A percentile compares a stretch with the other conserved stretches of the same genome.
phyloP scores from a whole-genome alignment of 53 echinoderm and acorn worm species.

The Zoroaster sp. region DNA sequence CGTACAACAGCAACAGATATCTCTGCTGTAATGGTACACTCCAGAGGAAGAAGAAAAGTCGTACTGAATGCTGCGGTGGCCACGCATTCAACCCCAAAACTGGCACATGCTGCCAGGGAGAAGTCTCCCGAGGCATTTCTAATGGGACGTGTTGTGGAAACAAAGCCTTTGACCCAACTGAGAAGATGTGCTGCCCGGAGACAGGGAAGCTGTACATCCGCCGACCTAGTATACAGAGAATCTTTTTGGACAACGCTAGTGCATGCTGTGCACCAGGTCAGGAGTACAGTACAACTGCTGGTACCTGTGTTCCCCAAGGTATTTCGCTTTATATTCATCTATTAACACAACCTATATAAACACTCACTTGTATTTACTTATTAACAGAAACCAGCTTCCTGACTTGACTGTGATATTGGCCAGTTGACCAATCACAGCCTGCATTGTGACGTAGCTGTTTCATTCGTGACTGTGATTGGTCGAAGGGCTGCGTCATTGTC shows the following conservation, averaged over 20 bases:
- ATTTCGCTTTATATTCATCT: background rate
- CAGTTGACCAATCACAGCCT: no score
- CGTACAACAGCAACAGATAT: conserved; percentile 7
- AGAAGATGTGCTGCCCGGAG: conserved; percentile 56
- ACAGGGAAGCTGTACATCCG: background rate
- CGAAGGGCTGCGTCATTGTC: no score
- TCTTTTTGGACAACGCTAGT: background rate
- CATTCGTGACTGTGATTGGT: no score
- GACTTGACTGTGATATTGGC: no score
- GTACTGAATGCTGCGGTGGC: conserved; percentile 65
- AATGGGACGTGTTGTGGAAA: conserved; percentile 61
- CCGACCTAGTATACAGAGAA: background rate
- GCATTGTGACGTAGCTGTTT: no score
- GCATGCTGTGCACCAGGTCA: background rate
- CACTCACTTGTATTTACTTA: no score
- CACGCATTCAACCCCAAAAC: conserved; percentile 60
- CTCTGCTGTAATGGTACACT: conserved; percentile 20
- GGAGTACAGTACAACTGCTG: background rate
- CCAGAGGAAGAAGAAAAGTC: background rate
- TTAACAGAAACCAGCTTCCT: no score
- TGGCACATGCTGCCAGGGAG: conserved; percentile 71
- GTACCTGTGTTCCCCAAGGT: conserved; percentile 32
- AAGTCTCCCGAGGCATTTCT: background rate
- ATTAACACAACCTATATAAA: no score
- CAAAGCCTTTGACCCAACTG: conserved; percentile 41